phyloP scores from a whole-genome alignment of 2,113 vertebrate genomes.

The Otolemur garnettii region DNA sequence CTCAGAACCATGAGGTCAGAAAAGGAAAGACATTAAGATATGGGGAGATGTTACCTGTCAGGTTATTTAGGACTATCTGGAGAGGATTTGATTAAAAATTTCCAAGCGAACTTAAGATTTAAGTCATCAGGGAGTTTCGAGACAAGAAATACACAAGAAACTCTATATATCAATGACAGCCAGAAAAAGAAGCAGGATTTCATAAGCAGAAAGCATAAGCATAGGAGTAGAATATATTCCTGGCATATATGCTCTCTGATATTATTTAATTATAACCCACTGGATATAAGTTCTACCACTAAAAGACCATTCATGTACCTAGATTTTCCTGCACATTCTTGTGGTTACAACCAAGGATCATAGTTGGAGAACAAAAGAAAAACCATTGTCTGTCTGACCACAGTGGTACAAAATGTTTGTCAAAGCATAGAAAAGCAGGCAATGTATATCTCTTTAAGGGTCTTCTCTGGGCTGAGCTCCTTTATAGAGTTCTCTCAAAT shows the following conservation, averaged over 20 bases:
- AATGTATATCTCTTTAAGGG: neutral
- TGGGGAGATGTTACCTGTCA: neutral
- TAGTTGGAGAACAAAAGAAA: neutral
- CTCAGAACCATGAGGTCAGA: neutral
- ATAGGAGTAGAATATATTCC: neutral
- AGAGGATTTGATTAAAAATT: neutral
- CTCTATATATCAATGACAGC: neutral
- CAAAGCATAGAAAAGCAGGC: neutral
- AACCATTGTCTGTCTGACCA: neutral
- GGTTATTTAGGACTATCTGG: neutral
- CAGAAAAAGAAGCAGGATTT: neutral
- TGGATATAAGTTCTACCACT: neutral
- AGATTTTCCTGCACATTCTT: neutral
- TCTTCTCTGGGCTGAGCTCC: neutral
- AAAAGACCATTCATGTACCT: neutral
- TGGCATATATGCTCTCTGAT: neutral
- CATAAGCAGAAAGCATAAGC: neutral
- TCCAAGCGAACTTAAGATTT: neutral
- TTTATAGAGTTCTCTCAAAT: neutral
- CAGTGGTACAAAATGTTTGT: neutral
- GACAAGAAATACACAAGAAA: neutral
- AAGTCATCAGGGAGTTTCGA: neutral
- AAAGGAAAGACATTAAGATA: neutral
- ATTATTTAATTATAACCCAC: neutral
- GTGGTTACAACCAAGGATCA: neutral